phyloP scores from a whole-genome alignment of 2,113 vertebrate genomes.

The Argyrosomus japonicus region DNA sequence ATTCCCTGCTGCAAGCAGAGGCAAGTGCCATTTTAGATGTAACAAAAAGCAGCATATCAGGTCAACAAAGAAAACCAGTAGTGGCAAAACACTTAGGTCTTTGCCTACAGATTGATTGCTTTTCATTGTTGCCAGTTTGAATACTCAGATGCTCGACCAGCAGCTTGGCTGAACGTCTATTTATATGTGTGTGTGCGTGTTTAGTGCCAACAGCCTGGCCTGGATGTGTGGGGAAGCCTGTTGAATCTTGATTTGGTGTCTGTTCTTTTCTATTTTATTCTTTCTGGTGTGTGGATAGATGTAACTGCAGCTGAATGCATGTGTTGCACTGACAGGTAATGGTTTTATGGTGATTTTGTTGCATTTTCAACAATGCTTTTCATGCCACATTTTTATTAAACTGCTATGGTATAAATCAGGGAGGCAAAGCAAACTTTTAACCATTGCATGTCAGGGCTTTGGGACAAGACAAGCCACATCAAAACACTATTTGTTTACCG shows the following conservation, averaged over 20 bases:
- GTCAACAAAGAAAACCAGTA: slow-evolving; percentile 45
- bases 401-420: not conserved
- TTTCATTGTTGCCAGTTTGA: slow-evolving; percentile 55
- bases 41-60: slow-evolving; percentile 37
- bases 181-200: slow-evolving; percentile 7
- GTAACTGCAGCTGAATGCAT: slow-evolving; percentile 1
- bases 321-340: not conserved
- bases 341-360: not conserved
- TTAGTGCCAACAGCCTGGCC: slow-evolving; percentile 24
- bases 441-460: not conserved
- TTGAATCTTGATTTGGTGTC: slow-evolving; percentile 40
- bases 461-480: not conserved
- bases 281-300: not conserved
- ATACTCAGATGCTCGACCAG: slow-evolving; percentile 28
- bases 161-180: slow-evolving; percentile 5
- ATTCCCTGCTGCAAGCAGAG: not conserved
- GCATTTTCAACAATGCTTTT: not conserved
- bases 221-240: slow-evolving; percentile 30
- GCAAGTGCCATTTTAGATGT: slow-evolving; percentile 28
- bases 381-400: not conserved
- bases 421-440: not conserved
- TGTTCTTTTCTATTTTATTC: slow-evolving; percentile 10
- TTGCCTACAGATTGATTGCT: slow-evolving; percentile 51
- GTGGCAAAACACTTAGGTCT: slow-evolving; percentile 30
- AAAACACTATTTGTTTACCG: slow-evolving; percentile 2